Evolutionary conservation across 2,888 invertebrate genomes (phyloP).

Genomic region (Rotaria socialis): DNA sequence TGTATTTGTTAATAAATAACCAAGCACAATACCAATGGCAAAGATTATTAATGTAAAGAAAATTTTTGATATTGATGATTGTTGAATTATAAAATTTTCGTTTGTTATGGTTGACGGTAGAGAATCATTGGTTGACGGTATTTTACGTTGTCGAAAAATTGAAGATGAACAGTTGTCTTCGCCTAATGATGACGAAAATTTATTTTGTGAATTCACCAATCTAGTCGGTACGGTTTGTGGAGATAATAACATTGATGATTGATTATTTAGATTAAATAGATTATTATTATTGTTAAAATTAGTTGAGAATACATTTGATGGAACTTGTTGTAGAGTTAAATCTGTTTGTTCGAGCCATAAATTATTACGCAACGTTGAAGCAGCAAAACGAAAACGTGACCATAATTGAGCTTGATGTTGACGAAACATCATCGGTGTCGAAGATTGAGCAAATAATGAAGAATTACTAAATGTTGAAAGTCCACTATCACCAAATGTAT

Average conservation of each 20-base stretch:
- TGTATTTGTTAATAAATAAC: neutral
- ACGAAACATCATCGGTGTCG: neutral
- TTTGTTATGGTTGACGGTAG: neutral
- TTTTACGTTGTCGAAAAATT: neutral
- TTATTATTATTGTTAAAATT: neutral
- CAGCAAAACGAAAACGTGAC: neutral
- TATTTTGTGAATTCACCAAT: neutral
- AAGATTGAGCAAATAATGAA: neutral
- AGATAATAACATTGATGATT: neutral
- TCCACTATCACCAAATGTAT: neutral
- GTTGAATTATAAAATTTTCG: neutral
- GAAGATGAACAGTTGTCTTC: neutral
- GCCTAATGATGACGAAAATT: neutral
- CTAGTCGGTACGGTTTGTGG: neutral
- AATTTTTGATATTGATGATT: neutral
- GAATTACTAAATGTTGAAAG: neutral
- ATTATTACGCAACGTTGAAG: neutral
- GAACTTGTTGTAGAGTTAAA: neutral
- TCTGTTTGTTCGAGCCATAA: neutral
- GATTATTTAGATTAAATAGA: neutral
- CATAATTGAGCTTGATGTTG: neutral
- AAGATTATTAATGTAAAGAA: neutral
- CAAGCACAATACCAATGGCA: neutral
- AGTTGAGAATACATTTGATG: neutral
- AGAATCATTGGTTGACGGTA: neutral